Percentiles rank a stretch among this genome's conserved stretches.
phyloP scores from a whole-genome alignment of 2,113 vertebrate species.

The Salvelinus fontinalis region DNA sequence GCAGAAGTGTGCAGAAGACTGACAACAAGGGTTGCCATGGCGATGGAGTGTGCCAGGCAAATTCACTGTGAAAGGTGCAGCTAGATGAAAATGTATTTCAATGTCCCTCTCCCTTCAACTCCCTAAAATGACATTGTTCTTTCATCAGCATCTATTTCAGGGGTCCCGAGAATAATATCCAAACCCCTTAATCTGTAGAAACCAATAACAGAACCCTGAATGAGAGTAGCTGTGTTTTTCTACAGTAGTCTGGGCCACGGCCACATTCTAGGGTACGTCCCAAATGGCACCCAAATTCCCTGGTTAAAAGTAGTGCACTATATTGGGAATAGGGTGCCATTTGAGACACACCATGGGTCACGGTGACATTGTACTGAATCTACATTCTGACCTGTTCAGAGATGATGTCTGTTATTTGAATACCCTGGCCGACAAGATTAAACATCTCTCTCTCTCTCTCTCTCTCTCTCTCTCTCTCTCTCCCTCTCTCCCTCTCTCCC shows the following conservation, averaged over 20 bases:
- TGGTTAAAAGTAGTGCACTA: too few relatives aligned
- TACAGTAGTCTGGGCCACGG: too few relatives aligned
- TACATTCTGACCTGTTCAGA: too few relatives aligned
- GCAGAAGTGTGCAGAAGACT: background rate
- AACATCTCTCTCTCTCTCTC: background rate
- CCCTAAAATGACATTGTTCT: constrained; percentile 15
- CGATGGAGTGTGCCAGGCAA: background rate
- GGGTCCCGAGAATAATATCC: background rate
- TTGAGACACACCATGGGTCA: too few relatives aligned
- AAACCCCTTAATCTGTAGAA: background rate
- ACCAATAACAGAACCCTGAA: too few relatives aligned
- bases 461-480: background rate
- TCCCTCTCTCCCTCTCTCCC: background rate
- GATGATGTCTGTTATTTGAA: too few relatives aligned
- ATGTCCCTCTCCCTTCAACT: constrained; percentile 1
- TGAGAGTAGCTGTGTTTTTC: too few relatives aligned
- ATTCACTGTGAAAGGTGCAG: constrained; percentile 5
- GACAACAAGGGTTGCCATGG: constrained; percentile 24
- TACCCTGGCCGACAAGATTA: too few relatives aligned
- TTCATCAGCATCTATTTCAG: constrained; percentile 5
- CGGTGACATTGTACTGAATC: too few relatives aligned
- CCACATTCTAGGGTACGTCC: too few relatives aligned
- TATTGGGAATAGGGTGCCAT: too few relatives aligned
- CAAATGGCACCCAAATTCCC: too few relatives aligned
- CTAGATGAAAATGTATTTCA: background rate